These are phyloP conservation scores for Dysmachus trigonus DNA, from an alignment of 2,888 invertebrate genomes.

Conservation along the genomic window DNA sequence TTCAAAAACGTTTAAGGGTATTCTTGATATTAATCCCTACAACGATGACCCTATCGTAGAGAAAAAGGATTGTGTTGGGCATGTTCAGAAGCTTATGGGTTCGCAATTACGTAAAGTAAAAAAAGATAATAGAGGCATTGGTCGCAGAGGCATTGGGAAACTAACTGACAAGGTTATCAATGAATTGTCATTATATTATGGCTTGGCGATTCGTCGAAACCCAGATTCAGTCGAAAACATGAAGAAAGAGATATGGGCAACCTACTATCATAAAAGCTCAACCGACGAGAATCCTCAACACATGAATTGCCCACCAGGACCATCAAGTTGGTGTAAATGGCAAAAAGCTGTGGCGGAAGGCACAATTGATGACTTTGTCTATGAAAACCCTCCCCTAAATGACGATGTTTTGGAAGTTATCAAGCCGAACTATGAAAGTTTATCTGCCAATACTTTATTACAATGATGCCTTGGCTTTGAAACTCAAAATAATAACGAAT, in stretches of 20 bases:
- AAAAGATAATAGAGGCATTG: neutral
- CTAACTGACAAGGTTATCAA: conserved; percentile 55
- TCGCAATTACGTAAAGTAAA: neutral
- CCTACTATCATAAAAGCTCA: conserved; percentile 54
- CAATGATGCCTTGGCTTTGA: conserved; percentile 40
- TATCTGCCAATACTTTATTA: neutral
- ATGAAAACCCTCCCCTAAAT: neutral
- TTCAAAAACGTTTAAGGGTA: neutral
- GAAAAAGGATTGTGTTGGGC: neutral
- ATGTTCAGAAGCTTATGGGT: neutral
- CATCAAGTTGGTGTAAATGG: neutral
- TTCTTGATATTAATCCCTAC: conserved; percentile 7
- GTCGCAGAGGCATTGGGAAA: conserved; percentile 47
- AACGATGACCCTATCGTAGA: neutral
- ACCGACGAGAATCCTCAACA: conserved; percentile 56
- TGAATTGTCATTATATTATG: conserved; percentile 55
- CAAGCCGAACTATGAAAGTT: conserved; percentile 10
- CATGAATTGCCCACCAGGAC: conserved; percentile 51
- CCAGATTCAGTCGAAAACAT: conserved; percentile 54
- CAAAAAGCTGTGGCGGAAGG: conserved; percentile 45
- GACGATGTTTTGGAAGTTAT: neutral
- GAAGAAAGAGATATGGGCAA: conserved; percentile 55
- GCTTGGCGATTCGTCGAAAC: conserved; percentile 54
- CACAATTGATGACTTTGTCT: conserved; percentile 22
- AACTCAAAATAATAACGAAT: conserved; percentile 49